These are phyloP conservation scores for Theonella swinhoei DNA, from an alignment of 37 sponge, comb jelly and placozoan species.

Conservation along the genomic window DNA sequence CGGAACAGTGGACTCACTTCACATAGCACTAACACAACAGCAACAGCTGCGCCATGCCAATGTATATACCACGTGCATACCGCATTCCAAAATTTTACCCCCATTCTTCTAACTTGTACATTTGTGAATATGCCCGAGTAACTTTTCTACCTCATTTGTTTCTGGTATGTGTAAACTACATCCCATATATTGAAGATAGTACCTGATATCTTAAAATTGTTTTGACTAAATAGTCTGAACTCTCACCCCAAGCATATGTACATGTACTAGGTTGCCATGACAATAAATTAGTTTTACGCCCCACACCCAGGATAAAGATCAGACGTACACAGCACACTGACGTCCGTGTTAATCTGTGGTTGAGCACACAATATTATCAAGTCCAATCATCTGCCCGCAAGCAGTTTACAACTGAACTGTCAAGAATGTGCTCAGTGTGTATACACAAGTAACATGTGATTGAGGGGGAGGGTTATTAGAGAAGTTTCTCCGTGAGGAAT, in stretches of 20 bases:
- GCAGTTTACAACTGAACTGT: not conserved
- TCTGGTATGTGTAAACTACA: no score
- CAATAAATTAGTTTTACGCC: no score
- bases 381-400: not conserved
- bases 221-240: no score
- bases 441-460: not conserved
- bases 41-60: no score
- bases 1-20: slow-evolving; percentile 49
- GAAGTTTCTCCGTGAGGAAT: slow-evolving; percentile 77
- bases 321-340: no score
- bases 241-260: no score
- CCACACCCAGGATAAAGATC: no score
- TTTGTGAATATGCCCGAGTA: not conserved
- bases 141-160: not conserved
- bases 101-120: not conserved
- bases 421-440: not conserved
- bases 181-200: no score
- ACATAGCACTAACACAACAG: not conserved
- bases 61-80: not conserved
- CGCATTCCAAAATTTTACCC: not conserved
- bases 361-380: not conserved
- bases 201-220: no score
- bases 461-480: not conserved
- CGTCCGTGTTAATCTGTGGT: no score
- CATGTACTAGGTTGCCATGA: no score